Percentiles rank a stretch among this genome's conserved stretches.
phyloP scores from a whole-genome alignment of 2,888 invertebrate genomes.

The Aricia artaxerxes region DNA sequence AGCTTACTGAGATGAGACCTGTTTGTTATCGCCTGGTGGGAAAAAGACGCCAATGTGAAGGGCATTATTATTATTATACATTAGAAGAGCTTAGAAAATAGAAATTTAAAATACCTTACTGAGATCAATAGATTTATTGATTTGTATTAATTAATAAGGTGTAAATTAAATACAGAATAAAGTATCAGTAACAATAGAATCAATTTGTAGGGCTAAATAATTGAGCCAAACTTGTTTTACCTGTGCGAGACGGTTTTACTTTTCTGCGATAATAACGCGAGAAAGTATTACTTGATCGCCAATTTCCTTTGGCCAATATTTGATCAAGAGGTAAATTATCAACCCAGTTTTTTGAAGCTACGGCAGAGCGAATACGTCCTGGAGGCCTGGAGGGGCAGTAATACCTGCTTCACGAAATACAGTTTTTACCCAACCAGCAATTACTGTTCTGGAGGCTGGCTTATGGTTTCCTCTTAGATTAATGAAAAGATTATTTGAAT shows the following conservation, averaged over 20 bases:
- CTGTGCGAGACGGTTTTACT: not conserved
- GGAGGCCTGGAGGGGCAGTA: conserved; percentile 12
- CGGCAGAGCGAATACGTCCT: conserved; percentile 32
- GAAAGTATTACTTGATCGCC: conserved; percentile 25
- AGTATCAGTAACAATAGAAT: not conserved
- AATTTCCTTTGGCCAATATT: conserved; percentile 28
- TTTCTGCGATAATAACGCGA: conserved; percentile 20
- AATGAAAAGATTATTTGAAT: conserved; percentile 2
- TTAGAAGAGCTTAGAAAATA: not conserved
- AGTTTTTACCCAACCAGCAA: conserved; percentile 13
- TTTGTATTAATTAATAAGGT: not conserved
- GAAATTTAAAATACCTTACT: not conserved
- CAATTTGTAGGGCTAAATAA: too few relatives aligned
- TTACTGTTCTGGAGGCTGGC: not conserved
- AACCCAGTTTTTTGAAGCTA: conserved; percentile 32
- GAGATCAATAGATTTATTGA: not conserved
- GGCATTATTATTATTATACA: not conserved
- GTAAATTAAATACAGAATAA: too few relatives aligned
- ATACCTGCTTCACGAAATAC: not conserved
- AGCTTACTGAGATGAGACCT: conserved; percentile 12
- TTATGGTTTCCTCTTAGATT: not conserved
- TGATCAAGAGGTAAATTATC: conserved; percentile 29
- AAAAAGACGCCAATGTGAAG: conserved; percentile 31
- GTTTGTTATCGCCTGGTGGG: conserved; percentile 34
- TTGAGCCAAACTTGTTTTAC: too few relatives aligned